Evolutionary conservation across 2,797 vertebrate species (phyloP), one percentile per base, ranked within the genome.

Genomic region (Sebastes iracundus): DNA sequence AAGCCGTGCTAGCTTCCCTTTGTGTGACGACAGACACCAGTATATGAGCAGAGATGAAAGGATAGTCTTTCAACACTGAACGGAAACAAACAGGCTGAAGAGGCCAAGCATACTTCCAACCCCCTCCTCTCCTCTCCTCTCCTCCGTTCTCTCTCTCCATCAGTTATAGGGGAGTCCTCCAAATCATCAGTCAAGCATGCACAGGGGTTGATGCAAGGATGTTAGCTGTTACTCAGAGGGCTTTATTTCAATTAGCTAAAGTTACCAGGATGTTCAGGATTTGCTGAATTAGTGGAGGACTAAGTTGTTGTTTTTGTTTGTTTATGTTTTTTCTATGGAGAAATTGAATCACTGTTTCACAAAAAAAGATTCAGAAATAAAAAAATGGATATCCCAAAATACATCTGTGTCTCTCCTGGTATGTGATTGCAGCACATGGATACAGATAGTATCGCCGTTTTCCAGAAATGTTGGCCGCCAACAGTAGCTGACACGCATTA

Each of bases 11-110:
- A 60, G 79, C 86, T 88, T 92, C 77, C 81, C 76, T 76, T 78
- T 67, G 82, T 90, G 88, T 91, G 87, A 92, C 33, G 82, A 90
- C 86, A 89, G 87, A 93, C 79, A 92, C 89, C 91, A 88, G 86
- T 87, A 90, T 85, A 86, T 81, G 82, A 87, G 81, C 7, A 5
- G 62, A 95, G 91, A 94, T 94, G 80, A 94, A 94, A 93, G 89
- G 91, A 87, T 84, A 89, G 82, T 77, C 89, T 91, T 83, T 94
- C 88, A 88, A 86, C 87, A 35, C 84, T 75, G 70, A 92, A 90
- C 75, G 87, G 91, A 94, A 94, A 93, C 91, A 94, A 91, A 95
- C 93, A 91, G 73, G 74, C 82, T 71, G 65, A 72, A 69, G 81
- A 85, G 90, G 80, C 79, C 59, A 67, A 82, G 81, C 70, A 25